Base-by-base conservation (phyloP, 2,113 vertebrate genomes). In the Nothocercus julius region DNA sequence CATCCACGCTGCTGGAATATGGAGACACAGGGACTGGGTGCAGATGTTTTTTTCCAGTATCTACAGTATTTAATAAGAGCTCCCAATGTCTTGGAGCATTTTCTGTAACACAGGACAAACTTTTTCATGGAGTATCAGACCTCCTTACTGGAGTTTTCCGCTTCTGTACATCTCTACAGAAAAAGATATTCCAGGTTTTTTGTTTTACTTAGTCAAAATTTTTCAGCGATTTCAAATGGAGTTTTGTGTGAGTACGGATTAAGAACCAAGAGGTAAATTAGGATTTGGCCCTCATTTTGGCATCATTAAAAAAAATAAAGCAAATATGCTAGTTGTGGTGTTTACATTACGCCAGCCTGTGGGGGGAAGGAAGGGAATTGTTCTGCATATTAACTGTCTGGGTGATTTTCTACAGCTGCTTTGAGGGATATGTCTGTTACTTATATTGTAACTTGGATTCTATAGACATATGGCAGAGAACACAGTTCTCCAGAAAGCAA, bases 351-450 rank as follows among this genome's bases (percentile, higher is more conserved):
- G 86, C 76, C 66, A 95, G 79, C 62, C 87, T 92, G 89, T 85
- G 58, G 56, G 51, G 86, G 68, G 36, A 62, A 79, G 54, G 94
- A 91, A 88, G 90, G 68, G 89, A 70, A 89, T 91, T 93, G 82
- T 94, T 94, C 83, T 90, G 92, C 97, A 54, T 93, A 92, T 96
- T 83, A 95, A 92, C 89, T 95, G 95, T 89, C 89, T 61, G 94
- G 45, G 66, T 95, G 95, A 97, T 95, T 97, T 95, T 97, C 92
- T 95, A 82, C 92, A 96, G 95, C 92, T 96, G 93, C 87, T 96
- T 96, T 95, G 92, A 95, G 84, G 94, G 83, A 77, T 90, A 12
- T 81, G 94, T 93, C 95, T 97, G 94, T 90, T 92, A 76, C 92
- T 92, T 95, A 88, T 79, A 96, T 76, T 90, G 62, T 84, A 93